Conservation (phyloP, 2,888 invertebrate genomes). For the Dione vanillae region DNA sequence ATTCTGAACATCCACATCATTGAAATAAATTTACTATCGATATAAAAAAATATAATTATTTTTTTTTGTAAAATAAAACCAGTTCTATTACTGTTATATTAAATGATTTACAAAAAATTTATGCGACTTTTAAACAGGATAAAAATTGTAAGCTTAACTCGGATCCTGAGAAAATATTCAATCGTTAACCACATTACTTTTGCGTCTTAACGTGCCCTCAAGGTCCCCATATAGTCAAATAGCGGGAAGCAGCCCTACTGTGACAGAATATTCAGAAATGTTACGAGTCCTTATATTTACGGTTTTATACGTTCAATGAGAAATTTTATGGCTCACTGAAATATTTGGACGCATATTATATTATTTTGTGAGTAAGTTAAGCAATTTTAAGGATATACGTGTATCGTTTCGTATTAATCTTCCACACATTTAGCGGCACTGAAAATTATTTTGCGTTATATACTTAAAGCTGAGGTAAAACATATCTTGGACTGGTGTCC, state of each 20-base stretch:
- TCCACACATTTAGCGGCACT: not conserved
- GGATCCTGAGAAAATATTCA: constrained; percentile 13
- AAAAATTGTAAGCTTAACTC: constrained; percentile 5
- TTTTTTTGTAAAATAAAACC: no score
- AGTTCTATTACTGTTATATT: no score
- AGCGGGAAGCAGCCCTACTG: not conserved
- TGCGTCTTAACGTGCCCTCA: constrained; percentile 9
- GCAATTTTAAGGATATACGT: not conserved
- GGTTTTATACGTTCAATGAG: not conserved
- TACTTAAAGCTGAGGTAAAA: no score
- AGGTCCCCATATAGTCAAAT: constrained; percentile 12
- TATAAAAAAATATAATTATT: no score
- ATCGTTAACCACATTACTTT: constrained; percentile 11
- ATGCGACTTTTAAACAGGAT: no score
- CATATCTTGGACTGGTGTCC: no score
- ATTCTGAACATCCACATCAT: no score
- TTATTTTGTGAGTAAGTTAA: not conserved
- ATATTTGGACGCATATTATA: not conserved
- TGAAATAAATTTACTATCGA: no score
- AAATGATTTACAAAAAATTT: no score
- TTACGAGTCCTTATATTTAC: constrained; percentile 9
- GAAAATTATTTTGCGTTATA: no score
- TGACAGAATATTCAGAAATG: constrained; percentile 21
- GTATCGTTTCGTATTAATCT: not conserved
- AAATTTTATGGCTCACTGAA: not conserved